Conservation (phyloP, 1,140 invertebrate species). For the Cylas formicarius region DNA sequence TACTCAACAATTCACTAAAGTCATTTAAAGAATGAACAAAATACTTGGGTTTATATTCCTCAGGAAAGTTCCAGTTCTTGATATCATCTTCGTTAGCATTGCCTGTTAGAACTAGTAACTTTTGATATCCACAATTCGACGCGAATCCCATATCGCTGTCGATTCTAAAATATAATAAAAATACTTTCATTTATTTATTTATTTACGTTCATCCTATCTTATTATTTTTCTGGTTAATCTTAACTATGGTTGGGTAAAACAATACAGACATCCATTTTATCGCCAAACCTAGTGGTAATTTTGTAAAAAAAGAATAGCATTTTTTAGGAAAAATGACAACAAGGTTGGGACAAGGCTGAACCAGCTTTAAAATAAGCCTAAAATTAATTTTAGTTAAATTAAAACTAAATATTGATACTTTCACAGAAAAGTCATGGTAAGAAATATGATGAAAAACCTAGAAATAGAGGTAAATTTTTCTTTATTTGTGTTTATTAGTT, state of each 20-base stretch:
- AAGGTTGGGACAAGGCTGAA: no score
- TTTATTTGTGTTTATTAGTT: no score
- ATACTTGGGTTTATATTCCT: slow-evolving; percentile 21
- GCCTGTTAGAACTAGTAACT: slow-evolving; percentile 28
- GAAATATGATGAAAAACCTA: no score
- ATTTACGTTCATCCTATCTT: not conserved
- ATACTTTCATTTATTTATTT: not conserved
- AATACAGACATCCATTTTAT: not conserved
- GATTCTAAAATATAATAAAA: slow-evolving; percentile 26
- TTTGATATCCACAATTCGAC: slow-evolving; percentile 20
- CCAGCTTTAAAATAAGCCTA: no score
- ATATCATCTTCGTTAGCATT: slow-evolving; percentile 21
- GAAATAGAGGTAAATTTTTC: no score
- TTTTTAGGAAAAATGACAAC: slow-evolving; percentile 8
- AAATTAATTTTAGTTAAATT: no score
- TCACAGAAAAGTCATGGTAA: no score
- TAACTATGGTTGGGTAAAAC: not conserved
- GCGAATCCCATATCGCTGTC: slow-evolving; percentile 27
- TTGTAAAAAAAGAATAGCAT: slow-evolving; percentile 3
- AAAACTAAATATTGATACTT: no score
- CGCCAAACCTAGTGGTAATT: not conserved
- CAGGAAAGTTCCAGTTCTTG: slow-evolving; percentile 7
- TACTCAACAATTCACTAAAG: slow-evolving; percentile 5
- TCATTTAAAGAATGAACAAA: slow-evolving; percentile 27
- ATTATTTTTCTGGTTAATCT: not conserved